Evolutionary conservation across 2,113 vertebrate species (phyloP).

Genomic region (Smithornis capensis): DNA sequence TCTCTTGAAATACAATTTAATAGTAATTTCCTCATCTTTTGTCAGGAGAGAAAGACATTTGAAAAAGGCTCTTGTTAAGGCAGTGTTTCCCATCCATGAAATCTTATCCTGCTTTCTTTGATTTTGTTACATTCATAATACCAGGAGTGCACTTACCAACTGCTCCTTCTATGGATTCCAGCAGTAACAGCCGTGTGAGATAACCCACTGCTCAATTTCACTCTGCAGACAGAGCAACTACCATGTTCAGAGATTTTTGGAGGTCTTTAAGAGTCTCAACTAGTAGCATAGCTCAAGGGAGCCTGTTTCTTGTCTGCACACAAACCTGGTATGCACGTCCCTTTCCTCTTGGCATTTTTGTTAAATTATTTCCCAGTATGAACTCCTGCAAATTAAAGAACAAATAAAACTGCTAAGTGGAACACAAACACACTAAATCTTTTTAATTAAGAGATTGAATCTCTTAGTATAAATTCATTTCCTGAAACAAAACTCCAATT

Average conservation of each 20-base stretch:
- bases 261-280: not conserved
- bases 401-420: constrained; percentile 25
- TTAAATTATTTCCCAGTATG: constrained; percentile 18
- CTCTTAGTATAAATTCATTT: constrained; percentile 46
- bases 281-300: not conserved
- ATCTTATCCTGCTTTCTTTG: constrained; percentile 36
- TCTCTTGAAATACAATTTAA: not conserved
- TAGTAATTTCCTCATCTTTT: constrained; percentile 48
- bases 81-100: constrained; percentile 36
- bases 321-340: not conserved
- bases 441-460: constrained; percentile 41
- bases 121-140: constrained; percentile 16
- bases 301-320: not conserved
- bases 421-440: not conserved
- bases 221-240: not conserved
- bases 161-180: not conserved
- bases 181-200: not conserved
- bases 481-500: constrained; percentile 46
- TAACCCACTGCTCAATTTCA: not conserved
- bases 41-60: not conserved
- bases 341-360: not conserved
- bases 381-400: constrained; percentile 30
- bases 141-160: not conserved
- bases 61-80: constrained; percentile 42
- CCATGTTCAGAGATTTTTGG: not conserved